Percentiles rank a stretch among this genome's conserved stretches.
Conservation (phyloP, 2,113 vertebrate species). For the Siniperca knerii region DNA sequence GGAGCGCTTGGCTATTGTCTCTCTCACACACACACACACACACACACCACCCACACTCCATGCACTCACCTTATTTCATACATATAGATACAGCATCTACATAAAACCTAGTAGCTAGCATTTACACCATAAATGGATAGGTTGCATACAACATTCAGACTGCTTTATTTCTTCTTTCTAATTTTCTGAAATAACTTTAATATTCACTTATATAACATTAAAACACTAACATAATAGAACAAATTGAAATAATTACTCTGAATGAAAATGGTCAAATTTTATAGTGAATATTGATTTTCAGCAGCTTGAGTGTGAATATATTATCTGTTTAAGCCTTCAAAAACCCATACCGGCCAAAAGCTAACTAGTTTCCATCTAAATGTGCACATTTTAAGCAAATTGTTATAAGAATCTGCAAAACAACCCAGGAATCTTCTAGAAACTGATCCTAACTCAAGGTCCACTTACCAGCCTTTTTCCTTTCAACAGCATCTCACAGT, state of each 20-base stretch:
- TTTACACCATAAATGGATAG: conserved; percentile 2
- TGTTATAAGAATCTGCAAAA: not conserved
- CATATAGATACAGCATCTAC: not conserved
- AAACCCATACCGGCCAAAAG: not conserved
- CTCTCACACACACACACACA: not conserved
- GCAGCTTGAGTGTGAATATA: not conserved
- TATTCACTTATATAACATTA: not conserved
- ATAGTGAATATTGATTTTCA: not conserved
- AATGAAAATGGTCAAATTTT: not conserved
- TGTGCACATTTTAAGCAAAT: not conserved
- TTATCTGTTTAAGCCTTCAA: not conserved
- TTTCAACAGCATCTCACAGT: not conserved
- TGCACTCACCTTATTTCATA: not conserved
- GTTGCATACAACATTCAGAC: not conserved
- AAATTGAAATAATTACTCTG: not conserved
- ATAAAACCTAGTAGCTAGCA: not conserved
- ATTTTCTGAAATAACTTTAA: not conserved
- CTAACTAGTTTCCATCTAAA: not conserved
- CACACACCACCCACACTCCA: conserved; percentile 5
- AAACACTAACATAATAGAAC: not conserved
- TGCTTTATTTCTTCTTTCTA: not conserved
- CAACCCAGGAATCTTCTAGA: not conserved
- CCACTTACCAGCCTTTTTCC: not conserved
- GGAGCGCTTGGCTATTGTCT: conserved; percentile 75
- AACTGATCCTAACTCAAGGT: not conserved